Conservation (phyloP, 2,797 vertebrate genomes). For the Sebastes matsubarae region DNA sequence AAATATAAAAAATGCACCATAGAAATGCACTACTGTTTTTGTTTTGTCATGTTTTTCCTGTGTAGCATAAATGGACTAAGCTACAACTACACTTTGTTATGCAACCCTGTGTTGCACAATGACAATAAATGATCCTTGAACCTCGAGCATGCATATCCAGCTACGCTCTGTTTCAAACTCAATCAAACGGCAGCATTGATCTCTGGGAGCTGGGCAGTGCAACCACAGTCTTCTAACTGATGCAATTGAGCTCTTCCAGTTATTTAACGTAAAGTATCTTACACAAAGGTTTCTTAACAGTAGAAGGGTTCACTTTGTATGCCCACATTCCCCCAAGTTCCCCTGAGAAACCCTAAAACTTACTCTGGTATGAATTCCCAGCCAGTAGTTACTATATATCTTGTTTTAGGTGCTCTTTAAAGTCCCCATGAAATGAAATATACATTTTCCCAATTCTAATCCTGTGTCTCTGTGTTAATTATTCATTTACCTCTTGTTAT, state of each 20-base stretch:
- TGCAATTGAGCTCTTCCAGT: background rate
- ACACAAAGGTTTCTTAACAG: background rate
- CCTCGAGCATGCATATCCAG: background rate
- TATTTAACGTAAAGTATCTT: background rate
- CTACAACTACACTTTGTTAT: background rate
- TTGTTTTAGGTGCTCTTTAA: background rate
- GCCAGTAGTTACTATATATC: background rate
- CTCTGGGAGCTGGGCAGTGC: background rate
- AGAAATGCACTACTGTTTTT: background rate
- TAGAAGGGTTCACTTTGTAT: background rate
- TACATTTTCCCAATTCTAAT: too few relatives aligned
- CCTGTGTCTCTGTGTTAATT: too few relatives aligned
- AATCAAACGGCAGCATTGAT: background rate
- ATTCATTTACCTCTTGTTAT: too few relatives aligned
- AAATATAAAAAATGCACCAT: background rate
- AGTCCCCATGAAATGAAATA: too few relatives aligned
- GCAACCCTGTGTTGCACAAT: background rate
- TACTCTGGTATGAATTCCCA: background rate
- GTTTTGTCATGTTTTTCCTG: background rate
- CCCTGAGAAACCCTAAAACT: background rate
- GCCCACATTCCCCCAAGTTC: background rate
- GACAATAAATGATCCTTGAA: background rate
- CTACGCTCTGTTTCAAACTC: background rate
- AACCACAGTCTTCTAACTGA: background rate
- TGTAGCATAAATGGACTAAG: background rate